Evolutionary conservation across 1,140 invertebrate genomes (phyloP).

Genomic region (Mycetomoellerius zeteki): DNA sequence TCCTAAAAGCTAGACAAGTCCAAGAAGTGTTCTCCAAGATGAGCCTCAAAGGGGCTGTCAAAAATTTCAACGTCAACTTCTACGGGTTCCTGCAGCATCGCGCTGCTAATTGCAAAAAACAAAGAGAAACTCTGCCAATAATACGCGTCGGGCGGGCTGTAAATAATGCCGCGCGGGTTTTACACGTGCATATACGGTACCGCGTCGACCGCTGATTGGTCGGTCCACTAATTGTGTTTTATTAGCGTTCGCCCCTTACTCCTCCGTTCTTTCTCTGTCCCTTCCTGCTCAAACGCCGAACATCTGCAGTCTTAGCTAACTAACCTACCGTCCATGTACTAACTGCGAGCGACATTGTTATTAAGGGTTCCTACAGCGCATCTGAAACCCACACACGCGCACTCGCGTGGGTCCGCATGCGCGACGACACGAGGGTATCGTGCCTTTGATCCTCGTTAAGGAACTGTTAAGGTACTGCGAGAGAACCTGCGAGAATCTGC

Average conservation of each 20-base stretch:
- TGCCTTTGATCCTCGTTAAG: constrained; percentile 77
- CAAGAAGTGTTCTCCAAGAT: background rate
- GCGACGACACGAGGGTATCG: constrained; percentile 44
- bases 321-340: constrained; percentile 81
- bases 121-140: constrained; percentile 75
- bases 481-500: constrained; percentile 22
- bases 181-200: constrained; percentile 74
- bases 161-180: constrained; percentile 83
- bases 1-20: background rate
- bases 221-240: constrained; percentile 86
- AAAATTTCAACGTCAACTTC: constrained; percentile 29
- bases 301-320: constrained; percentile 77
- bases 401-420: constrained; percentile 21
- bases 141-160: constrained; percentile 79
- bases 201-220: constrained; percentile 83
- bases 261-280: constrained; percentile 11
- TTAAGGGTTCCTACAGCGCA: constrained; percentile 74
- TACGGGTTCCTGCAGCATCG: constrained; percentile 46
- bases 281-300: constrained; percentile 25
- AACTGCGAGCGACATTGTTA: constrained; percentile 83
- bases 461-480: constrained; percentile 68
- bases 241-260: constrained; percentile 80
- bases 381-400: constrained; percentile 49
- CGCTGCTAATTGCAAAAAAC: constrained; percentile 75
- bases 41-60: background rate